Evolutionary conservation across 2,888 invertebrate species (phyloP).

Genomic region (Argyresthia albistria): DNA sequence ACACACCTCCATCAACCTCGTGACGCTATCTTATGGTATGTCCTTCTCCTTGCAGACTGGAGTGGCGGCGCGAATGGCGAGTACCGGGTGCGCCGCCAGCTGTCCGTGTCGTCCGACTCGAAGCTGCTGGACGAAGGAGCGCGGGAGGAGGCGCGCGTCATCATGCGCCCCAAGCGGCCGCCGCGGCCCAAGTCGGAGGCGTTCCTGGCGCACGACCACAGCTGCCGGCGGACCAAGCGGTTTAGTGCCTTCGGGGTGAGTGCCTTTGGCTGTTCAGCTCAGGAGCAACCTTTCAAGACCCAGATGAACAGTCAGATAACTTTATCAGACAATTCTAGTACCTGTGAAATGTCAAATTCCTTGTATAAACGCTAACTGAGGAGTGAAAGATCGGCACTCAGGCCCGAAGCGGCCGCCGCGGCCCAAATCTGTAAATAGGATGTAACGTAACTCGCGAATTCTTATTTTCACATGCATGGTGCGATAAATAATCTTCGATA

Average conservation of each 20-base stretch:
- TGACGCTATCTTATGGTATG: too few species aligned
- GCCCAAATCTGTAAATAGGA: constrained; percentile 98
- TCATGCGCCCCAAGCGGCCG: constrained; percentile 91
- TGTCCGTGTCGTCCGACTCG: constrained; percentile 93
- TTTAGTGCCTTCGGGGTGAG: constrained; percentile 97
- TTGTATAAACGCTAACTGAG: too few species aligned
- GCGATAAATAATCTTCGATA: too few species aligned
- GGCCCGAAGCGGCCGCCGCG: constrained; percentile 93
- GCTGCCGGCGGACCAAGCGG: constrained; percentile 89
- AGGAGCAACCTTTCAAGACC: too few species aligned
- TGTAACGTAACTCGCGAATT: too few species aligned
- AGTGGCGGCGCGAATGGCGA: constrained; percentile 68
- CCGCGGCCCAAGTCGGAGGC: constrained; percentile 97
- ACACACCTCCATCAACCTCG: too few species aligned
- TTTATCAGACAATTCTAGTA: too few species aligned
- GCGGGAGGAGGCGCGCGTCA: constrained; percentile 89
- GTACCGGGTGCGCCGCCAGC: constrained; percentile 89
- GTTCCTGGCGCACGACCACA: constrained; percentile 84
- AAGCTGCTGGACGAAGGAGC: constrained; percentile 92
- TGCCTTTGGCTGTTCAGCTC: constrained; percentile 15
- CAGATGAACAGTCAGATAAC: too few species aligned
- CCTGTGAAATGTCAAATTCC: too few species aligned
- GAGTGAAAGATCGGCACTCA: constrained; percentile 52
- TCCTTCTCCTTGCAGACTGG: neutral
- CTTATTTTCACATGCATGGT: too few species aligned